These are phyloP conservation scores for Philaethria dido DNA, from an alignment of 2,888 invertebrate species.

Conservation along the genomic window DNA sequence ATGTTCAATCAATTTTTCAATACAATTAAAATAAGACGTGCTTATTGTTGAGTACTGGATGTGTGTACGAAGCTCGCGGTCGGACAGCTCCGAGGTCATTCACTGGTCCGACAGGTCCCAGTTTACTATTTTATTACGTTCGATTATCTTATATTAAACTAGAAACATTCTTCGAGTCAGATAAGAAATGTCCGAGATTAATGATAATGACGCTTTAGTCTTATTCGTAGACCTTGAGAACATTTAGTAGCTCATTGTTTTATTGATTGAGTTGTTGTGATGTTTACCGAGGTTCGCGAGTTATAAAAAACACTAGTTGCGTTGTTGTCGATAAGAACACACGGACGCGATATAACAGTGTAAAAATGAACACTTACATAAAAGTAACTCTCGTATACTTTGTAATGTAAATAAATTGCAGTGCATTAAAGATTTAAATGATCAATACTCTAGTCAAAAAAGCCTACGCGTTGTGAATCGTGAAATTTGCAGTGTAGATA, in stretches of 20 bases:
- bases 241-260: constrained; percentile 42
- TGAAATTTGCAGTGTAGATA: not conserved
- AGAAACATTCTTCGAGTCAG: constrained; percentile 45
- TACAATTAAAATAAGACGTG: constrained; percentile 52
- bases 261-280: constrained; percentile 50
- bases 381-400: not conserved
- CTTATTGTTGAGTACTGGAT: constrained; percentile 53
- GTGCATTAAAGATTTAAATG: constrained; percentile 2
- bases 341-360: constrained; percentile 64
- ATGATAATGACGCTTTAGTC: constrained; percentile 47
- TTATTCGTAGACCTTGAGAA: constrained; percentile 39
- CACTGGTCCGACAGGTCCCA: constrained; percentile 74
- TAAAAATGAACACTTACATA: constrained; percentile 45
- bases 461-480: not conserved
- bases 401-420: constrained; percentile 21
- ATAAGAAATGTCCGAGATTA: constrained; percentile 42
- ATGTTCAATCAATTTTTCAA: constrained; percentile 31
- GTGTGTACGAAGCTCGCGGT: constrained; percentile 59
- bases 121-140: constrained; percentile 56
- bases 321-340: constrained; percentile 62
- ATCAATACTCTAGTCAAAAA: not conserved
- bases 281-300: constrained; percentile 45
- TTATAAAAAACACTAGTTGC: constrained; percentile 59
- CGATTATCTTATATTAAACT: constrained; percentile 52
- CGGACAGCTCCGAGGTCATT: constrained; percentile 75